phyloP scores from a whole-genome alignment of 2,113 vertebrate genomes.

The Axis porcinus region DNA sequence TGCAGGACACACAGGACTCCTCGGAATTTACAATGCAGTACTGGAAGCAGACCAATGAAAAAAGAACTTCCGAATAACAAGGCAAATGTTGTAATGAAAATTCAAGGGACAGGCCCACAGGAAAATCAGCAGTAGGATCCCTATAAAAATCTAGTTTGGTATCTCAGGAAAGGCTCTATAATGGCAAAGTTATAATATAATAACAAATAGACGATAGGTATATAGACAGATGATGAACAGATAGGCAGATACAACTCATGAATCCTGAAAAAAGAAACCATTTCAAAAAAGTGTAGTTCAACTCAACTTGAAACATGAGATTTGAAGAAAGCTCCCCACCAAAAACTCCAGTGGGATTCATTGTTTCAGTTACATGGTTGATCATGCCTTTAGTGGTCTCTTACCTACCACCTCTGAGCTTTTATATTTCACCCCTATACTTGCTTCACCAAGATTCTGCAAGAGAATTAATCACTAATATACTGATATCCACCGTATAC shows the following conservation, averaged over 20 bases:
- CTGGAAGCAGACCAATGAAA: not conserved
- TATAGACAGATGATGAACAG: not conserved
- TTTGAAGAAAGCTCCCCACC: not conserved
- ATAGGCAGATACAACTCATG: not conserved
- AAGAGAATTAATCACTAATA: not conserved
- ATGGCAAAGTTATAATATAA: not conserved
- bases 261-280: not conserved
- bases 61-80: not conserved
- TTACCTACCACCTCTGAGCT: not conserved
- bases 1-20: not conserved
- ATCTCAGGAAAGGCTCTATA: not conserved
- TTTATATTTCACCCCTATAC: not conserved
- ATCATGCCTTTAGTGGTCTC: not conserved
- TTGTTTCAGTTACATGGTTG: accelerated
- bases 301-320: not conserved
- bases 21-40: not conserved
- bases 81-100: not conserved
- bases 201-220: not conserved
- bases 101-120: not conserved
- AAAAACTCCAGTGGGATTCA: not conserved
- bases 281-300: not conserved
- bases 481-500: not conserved
- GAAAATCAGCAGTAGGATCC: not conserved
- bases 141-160: not conserved
- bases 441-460: not conserved